Base-by-base conservation (phyloP, 2,888 invertebrate species). In the Pristionchus mayeri region DNA sequence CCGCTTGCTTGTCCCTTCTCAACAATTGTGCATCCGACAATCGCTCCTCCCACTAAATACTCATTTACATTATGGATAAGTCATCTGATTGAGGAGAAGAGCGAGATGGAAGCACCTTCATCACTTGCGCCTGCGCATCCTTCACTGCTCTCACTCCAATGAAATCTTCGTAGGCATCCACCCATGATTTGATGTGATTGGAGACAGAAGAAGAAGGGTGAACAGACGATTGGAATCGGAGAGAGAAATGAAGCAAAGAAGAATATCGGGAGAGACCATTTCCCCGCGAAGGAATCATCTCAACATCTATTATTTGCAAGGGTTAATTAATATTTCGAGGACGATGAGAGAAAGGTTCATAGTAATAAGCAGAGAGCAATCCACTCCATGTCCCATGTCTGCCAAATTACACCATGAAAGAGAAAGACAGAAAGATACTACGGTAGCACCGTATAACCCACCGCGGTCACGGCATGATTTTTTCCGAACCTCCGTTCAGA, bases 101-200 rank as follows among this genome's bases (percentile, higher is more conserved):
- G 44, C 44, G 13, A 44, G 44, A 44, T 44, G 44, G 44, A 13
- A 13, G 44, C n/a, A 92, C 92, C 85, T 88, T 86, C 84, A 96
- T 94, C 0, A 96, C 96, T 79, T 95, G 95, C 87, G 95, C 95
- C 91, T 96, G 96, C 50, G 96, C 95, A 48, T 94, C 94, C 94
- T 95, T 95, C 6, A 96, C 96, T 93, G 96, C 96, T 87, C 95
- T 95, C 80, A 96, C 94, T 2, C 96, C 96, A 9, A 96, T 95
- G 83, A 90, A 88, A 13, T 92, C 90, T 85, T 93, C 91, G 82
- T 92, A 92, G 7, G 79, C 54, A 57, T 88, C 87, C 30, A 90
- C 84, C 37, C 40, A 44, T 50, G 48, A 48, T 63, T 82, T 40
- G 16, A 78, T 78, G 30, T 78, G 60, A 60, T 27, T 30, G 9